Evolutionary conservation across 2,113 vertebrate species (phyloP).

Genomic region (Toxotes jaculatrix): DNA sequence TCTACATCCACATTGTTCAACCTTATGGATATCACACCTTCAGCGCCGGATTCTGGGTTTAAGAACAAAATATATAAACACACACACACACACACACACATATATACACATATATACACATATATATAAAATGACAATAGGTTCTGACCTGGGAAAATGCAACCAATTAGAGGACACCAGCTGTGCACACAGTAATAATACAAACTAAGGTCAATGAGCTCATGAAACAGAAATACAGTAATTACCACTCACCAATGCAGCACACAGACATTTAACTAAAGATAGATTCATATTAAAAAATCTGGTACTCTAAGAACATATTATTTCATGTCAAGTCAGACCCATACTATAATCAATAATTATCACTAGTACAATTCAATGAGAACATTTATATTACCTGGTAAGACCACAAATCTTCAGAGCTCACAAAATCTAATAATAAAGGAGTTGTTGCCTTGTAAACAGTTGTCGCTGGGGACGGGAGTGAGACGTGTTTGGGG

Average conservation of each 20-base stretch:
- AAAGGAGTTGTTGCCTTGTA: not conserved
- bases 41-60: not conserved
- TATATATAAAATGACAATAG: not conserved
- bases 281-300: not conserved
- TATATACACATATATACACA: not conserved
- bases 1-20: not conserved
- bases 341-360: not conserved
- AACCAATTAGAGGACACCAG: conserved; percentile 21
- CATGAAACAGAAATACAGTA: not conserved
- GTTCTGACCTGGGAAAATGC: conserved; percentile 14
- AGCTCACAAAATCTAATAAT: not conserved
- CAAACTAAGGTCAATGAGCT: conserved; percentile 25
- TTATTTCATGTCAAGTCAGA: not conserved
- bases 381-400: not conserved
- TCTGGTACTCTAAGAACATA: not conserved
- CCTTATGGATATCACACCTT: not conserved
- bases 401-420: not conserved
- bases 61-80: not conserved
- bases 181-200: conserved; percentile 1
- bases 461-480: not conserved
- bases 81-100: not conserved
- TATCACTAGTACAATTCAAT: not conserved
- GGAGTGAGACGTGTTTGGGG: not conserved
- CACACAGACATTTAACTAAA: not conserved
- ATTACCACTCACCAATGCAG: not conserved